Evolutionary conservation across 2,797 vertebrate genomes (phyloP), one percentile per base, ranked within the genome.

Genomic region (Periparus ater): DNA sequence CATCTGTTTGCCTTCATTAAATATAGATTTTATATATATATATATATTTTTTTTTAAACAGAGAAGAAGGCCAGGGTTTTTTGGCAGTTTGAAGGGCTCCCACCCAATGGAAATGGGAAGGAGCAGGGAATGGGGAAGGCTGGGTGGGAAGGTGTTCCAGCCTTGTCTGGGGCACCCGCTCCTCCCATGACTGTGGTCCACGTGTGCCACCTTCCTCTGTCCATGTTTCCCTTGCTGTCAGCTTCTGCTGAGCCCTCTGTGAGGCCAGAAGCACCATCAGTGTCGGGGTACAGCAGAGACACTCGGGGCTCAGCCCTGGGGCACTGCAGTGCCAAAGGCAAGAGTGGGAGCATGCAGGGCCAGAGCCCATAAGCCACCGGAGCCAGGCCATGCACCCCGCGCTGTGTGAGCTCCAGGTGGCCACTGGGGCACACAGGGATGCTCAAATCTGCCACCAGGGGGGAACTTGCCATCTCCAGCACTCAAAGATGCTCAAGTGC

Each of bases 241-340:
- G 47, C 29, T 58, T 16, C 71, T 50, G 48, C 50, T 86, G 73
- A 15, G 3, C 40, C 27, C 38, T 55, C 55, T n/a, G 30, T 18
- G 42, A 50, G 63, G n/a, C 55, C 66, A 70, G 74, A 38, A 55
- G 40, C 30, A 32, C 23, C 29, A 9, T 7, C 13, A 3, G 0
- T 12, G 26, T 17, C 3, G 1, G 50, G 72, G 17, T 10, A 18
- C 23, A 25, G 62, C 65, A 68, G 54, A 40, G 38, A 40, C 25
- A 22, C 21, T 6, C 0, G 0, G n/a, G 0, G 2, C 63, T 73
- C 5, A 3, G 83, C 42, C 20, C 50, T 13, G 34, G 53, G 21
- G 3, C 36, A 29, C 44, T 22, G 73, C 17, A 47, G 23, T 30
- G 80, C 19, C 6, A 2, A 45, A 34, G 36, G 8, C 30, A 75